Conservation (phyloP, 64 coral and sea anemone species). For the Montipora capricornis region DNA sequence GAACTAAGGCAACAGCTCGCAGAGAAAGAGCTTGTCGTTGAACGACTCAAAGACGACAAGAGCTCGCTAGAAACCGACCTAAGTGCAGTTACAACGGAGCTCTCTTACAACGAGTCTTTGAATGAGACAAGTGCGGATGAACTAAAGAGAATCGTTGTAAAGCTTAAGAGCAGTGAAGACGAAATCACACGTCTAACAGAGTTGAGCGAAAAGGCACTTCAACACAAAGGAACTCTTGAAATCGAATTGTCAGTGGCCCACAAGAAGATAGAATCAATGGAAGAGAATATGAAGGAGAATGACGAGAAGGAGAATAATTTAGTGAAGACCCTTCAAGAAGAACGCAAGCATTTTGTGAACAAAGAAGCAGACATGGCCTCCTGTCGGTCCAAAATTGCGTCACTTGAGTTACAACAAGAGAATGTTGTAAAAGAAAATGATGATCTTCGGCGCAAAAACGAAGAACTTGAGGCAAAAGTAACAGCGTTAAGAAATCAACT, state of each 20-base stretch:
- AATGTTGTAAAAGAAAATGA: conserved; percentile 1
- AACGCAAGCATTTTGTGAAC: conserved; percentile 18
- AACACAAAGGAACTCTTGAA: conserved; percentile 33
- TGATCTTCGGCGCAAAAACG: conserved; percentile 5
- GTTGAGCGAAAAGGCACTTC: background rate
- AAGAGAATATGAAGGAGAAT: conserved; percentile 17
- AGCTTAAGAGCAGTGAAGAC: conserved; percentile 10
- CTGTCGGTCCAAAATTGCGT: conserved; percentile 43
- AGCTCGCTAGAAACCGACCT: conserved; percentile 29
- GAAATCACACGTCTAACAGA: conserved; percentile 30
- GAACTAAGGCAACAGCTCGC: background rate
- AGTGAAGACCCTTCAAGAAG: conserved; percentile 31
- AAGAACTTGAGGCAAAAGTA: conserved; percentile 1
- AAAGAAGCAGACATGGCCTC: conserved; percentile 33
- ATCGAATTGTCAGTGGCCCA: conserved; percentile 33
- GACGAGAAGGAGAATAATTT: conserved; percentile 20
- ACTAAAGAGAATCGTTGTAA: conserved; percentile 17
- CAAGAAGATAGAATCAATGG: conserved; percentile 41
- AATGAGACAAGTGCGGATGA: conserved; percentile 15
- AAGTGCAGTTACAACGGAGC: background rate
- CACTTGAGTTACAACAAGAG: background rate
- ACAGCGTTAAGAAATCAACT: background rate
- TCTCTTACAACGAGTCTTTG: conserved; percentile 15
- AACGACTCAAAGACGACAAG: conserved; percentile 26
- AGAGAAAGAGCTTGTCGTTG: background rate